A percentile compares a stretch with the other conserved stretches of the same genome.
Conservation (phyloP, 2,113 vertebrate species). For the Edolisoma coerulescens region DNA sequence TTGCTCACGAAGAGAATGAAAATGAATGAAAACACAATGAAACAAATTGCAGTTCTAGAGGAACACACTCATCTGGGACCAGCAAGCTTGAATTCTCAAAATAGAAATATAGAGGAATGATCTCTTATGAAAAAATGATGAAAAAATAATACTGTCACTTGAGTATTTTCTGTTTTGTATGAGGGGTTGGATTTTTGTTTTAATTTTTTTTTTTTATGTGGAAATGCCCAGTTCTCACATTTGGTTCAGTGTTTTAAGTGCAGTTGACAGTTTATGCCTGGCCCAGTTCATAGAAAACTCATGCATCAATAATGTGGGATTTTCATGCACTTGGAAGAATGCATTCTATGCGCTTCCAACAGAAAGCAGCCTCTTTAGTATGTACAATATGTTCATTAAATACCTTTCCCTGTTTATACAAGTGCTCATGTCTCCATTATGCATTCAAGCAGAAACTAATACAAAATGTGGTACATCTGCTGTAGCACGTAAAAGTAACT, state of each 20-base stretch:
- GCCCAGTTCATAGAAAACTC: conserved; percentile 16
- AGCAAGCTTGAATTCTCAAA: conserved; percentile 7
- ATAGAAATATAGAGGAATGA: conserved; percentile 10
- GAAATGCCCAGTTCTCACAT: neutral
- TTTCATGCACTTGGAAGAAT: conserved; percentile 45
- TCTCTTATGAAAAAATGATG: neutral
- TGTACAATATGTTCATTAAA: conserved; percentile 63
- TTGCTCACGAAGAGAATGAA: conserved; percentile 24
- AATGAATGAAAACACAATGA: conserved; percentile 35
- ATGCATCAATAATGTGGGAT: conserved; percentile 42
- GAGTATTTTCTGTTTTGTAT: neutral
- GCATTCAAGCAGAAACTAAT: conserved; percentile 49
- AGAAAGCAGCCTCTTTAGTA: conserved; percentile 32
- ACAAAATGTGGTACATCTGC: conserved; percentile 30
- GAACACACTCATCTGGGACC: neutral
- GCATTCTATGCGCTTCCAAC: neutral
- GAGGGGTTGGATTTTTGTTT: neutral
- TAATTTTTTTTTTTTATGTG: neutral
- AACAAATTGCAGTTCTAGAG: conserved; percentile 21
- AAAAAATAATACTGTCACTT: neutral
- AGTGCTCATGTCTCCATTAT: conserved; percentile 48
- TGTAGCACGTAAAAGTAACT: neutral
- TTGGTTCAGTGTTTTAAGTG: neutral
- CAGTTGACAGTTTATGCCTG: conserved; percentile 11
- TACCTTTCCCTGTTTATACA: conserved; percentile 55